Evolutionary conservation across 2,888 invertebrate genomes (phyloP), one percentile per base, ranked within the genome.

Genomic region (Agrotis ipsilon): DNA sequence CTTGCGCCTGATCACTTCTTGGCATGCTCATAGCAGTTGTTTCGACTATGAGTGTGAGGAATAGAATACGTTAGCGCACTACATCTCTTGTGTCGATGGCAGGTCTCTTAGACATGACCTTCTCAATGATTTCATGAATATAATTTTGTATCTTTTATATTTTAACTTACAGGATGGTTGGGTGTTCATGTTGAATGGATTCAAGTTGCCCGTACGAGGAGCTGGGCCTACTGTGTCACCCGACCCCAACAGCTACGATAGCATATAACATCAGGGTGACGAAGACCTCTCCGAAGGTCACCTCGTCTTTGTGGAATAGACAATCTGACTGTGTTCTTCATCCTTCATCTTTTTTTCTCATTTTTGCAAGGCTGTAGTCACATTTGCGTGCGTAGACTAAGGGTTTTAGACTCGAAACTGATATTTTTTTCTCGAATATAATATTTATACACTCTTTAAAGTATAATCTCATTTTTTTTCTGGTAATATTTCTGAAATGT

Each of bases 161-260:
- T 14, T 48, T 52, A 58, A 14, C 32, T 96, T 96, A 54, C 90
- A 98, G 97, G 97, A 97, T 87, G 98, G 98, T 21, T 93, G 97
- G 90, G 92, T 96, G 18, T 97, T 97, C 85, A 87, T 97, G 13
- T 88, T 97, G 60, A 97, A 96, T 84, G 97, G 97, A 3, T 97
- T 97, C 92, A 96, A 96, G 84, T 93, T 91, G 81, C 96, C 96
- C 0, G 83, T 90, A 0, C 90, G 94, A 7, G 91, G 93, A 0
- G 77, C 92, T 0, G 93, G 92, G 0, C 92, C 94, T 3, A 87
- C 86, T 11, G 86, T 90, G 61, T 91, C 93, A 1, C 93, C 96
- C 21, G 95, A 96, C 88, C 96, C 96, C 21, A 96, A 96, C 89
- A 95, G 94, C 89, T 96, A 96, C 84, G 96, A 96, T 88, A 96